Percentiles rank a stretch among this genome's conserved stretches.
phyloP scores from a whole-genome alignment of 2,113 vertebrate species.

The Podiceps cristatus region DNA sequence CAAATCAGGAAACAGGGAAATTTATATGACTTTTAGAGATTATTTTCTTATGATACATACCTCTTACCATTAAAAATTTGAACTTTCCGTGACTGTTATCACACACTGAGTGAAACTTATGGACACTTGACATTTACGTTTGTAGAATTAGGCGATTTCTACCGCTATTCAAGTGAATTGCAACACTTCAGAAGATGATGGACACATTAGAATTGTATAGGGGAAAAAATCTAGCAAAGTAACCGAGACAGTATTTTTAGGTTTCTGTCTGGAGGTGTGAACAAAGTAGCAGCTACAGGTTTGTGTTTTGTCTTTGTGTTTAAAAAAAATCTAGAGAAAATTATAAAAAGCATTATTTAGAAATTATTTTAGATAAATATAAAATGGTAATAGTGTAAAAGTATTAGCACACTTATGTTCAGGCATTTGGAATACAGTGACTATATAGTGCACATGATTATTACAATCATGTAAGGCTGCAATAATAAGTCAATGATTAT shows the following conservation, averaged over 20 bases:
- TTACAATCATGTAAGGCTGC: neutral
- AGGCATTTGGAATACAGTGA: neutral
- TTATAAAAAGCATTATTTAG: conserved; percentile 61
- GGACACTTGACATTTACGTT: neutral
- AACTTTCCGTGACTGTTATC: neutral
- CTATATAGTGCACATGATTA: neutral
- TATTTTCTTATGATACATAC: neutral
- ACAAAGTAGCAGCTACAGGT: conserved; percentile 70
- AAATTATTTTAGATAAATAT: conserved; percentile 67
- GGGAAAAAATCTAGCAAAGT: neutral
- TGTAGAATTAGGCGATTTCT: neutral
- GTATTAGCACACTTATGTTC: neutral
- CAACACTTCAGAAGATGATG: neutral
- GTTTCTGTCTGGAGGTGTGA: conserved; percentile 58
- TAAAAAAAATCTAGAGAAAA: conserved; percentile 71
- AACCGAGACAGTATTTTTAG: neutral
- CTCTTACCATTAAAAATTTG: neutral
- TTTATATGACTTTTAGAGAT: neutral
- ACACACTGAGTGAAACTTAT: neutral
- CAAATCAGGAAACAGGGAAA: neutral
- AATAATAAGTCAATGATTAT: neutral
- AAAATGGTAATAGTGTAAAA: conserved; percentile 26
- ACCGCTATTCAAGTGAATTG: neutral
- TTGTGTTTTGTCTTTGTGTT: neutral
- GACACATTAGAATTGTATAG: neutral